Percentiles rank a stretch among this genome's conserved stretches.
These are phyloP conservation scores for Oncorhynchus clarkii DNA, from an alignment of 2,113 vertebrate species.

Conservation along the genomic window DNA sequence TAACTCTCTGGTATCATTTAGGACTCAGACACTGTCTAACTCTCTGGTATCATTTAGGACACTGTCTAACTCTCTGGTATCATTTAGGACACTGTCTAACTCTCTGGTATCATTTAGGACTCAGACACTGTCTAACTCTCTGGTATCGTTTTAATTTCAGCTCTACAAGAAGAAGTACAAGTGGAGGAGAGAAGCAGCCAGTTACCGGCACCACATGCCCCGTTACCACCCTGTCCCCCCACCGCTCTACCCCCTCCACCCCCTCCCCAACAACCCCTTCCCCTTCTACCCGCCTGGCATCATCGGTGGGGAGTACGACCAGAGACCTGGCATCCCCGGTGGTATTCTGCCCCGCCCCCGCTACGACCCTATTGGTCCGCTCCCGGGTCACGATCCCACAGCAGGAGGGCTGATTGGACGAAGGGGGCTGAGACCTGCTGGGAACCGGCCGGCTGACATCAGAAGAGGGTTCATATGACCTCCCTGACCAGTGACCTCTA, in stretches of 20 bases:
- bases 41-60: no score
- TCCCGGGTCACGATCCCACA: slow-evolving; percentile 2
- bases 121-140: no score
- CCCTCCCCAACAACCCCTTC: slow-evolving; percentile 31
- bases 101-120: no score
- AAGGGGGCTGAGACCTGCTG: slow-evolving; percentile 16
- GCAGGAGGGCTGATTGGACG: slow-evolving; percentile 19
- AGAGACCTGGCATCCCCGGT: slow-evolving; percentile 42
- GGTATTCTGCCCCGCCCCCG: slow-evolving; percentile 60
- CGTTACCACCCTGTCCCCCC: slow-evolving; percentile 1
- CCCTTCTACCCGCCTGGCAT: slow-evolving; percentile 64
- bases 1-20: no score
- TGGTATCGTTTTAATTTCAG: slow-evolving; percentile 38
- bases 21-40: no score
- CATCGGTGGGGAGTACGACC: slow-evolving; percentile 74
- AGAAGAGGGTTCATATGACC: slow-evolving; percentile 71
- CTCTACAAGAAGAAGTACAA: slow-evolving; percentile 59
- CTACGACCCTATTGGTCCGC: slow-evolving; percentile 56
- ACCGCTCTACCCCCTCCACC: not conserved
- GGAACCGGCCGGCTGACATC: slow-evolving; percentile 44
- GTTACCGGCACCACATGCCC: not conserved
- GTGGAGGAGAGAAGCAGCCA: not conserved
- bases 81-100: no score
- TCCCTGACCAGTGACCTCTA: not conserved
- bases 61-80: no score